Base-by-base conservation (phyloP, 2,888 invertebrate genomes). In the Scaptomyza parva region DNA sequence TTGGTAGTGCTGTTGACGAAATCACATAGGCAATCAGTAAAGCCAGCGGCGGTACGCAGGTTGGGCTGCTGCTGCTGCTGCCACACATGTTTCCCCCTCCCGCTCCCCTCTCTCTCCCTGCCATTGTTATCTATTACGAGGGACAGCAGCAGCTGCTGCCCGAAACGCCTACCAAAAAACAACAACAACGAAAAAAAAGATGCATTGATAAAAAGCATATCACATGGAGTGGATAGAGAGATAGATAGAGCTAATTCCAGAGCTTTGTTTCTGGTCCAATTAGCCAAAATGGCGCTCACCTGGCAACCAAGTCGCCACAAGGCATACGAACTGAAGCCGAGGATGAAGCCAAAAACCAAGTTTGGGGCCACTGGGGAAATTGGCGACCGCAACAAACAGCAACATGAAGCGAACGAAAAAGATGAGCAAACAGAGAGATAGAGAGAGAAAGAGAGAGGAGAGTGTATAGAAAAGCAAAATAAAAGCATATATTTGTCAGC, bases 401-500 rank as follows among this genome's bases (percentile, higher is more conserved):
- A 14, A 57, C 76, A 53, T 37, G 26, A 28, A 47, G 24, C 59
- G 45, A 17, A n/a, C n/a, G n/a, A n/a, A n/a, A n/a, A 63, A 54
- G 59, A 65, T 59, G 54, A 41, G 14, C 14, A 17, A 0, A 28
- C 14, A 61, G 53, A 59, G 35, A 66, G 57, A 39, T 30, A 55
- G 45, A 65, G 51, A 28, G 6, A 43, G 6, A 24, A 20, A 9
- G 12, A 47, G 20, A 24, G 39, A 17, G 24, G 9, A 35, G 24
- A 33, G n/a, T 20, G 51, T 30, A 43, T 18, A 53, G 43, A 51
- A 53, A 60, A 57, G 47, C 69, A 58, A 70, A 70, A 74, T 58
- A 73, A 84, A 84, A 84, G 82, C 86, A 84, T 84, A 84, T 83
- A 86, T 83, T 83, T 83, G 82, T 86, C 82, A 83, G 82, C 82